phyloP scores from a whole-genome alignment of 2,113 vertebrate species.

The Microcebus lehilahytsara region DNA sequence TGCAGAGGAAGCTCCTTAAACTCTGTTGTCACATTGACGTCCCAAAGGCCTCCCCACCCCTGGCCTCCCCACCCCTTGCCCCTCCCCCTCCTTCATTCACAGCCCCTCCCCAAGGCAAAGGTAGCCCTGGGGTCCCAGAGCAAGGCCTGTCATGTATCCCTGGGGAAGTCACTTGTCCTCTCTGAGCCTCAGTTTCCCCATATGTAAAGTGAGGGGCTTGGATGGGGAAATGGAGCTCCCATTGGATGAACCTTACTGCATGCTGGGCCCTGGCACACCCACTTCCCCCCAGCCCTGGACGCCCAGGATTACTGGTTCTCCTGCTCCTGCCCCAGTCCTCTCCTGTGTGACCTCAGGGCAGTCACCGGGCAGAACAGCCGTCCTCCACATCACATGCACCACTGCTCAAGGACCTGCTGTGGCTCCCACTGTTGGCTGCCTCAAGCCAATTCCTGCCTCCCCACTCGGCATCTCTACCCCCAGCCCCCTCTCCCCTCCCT shows the following conservation, averaged over 20 bases:
- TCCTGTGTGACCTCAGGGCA: neutral
- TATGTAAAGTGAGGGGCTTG: neutral
- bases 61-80: no score
- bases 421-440: neutral
- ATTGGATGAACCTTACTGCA: neutral
- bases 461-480: neutral
- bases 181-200: neutral
- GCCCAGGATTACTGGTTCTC: neutral
- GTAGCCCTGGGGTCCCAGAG: neutral
- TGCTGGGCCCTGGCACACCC: neutral
- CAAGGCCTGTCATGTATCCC: neutral
- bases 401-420: neutral
- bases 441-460: neutral
- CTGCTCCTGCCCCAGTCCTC: no score
- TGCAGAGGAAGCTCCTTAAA: no score
- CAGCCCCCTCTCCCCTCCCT: no score
- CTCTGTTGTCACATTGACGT: no score
- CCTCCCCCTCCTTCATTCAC: no score
- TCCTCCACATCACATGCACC: neutral
- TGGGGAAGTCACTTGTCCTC: neutral
- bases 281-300: neutral
- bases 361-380: neutral
- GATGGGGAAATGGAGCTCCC: neutral
- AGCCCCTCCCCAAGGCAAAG: no score
- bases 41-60: no score